Conservation (phyloP, 2,797 vertebrate genomes). For the Myripristis jacobus region DNA sequence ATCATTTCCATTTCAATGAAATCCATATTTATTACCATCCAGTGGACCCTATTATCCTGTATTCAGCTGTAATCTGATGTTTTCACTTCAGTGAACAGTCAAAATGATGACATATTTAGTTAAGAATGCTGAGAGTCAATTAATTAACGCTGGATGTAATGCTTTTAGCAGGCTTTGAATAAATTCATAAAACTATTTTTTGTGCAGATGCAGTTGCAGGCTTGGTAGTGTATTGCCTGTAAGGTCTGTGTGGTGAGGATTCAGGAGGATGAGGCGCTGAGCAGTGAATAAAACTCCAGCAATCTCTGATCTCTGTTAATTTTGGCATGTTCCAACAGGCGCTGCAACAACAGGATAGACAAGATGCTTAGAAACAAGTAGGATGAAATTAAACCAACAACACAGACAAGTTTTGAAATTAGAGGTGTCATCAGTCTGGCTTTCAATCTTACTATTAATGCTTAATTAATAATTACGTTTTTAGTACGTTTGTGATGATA, state of each 20-base stretch:
- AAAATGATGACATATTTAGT: constrained; percentile 8
- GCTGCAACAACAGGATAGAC: constrained; percentile 63
- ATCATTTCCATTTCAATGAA: background rate
- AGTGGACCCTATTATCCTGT: too few species aligned
- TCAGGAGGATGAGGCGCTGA: constrained; percentile 79
- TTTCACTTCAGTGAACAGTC: constrained; percentile 2
- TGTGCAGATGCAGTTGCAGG: background rate
- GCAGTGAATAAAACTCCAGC: constrained; percentile 86
- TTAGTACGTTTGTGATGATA: too few species aligned
- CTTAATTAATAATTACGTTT: too few species aligned
- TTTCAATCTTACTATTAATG: background rate
- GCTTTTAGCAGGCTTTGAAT: background rate
- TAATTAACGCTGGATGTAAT: background rate
- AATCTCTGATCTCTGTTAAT: constrained; percentile 84
- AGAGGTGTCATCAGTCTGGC: too few species aligned
- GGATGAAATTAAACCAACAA: background rate
- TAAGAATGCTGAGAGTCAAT: background rate
- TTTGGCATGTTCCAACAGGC: constrained; percentile 89
- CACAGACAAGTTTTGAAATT: background rate
- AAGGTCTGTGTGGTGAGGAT: too few species aligned
- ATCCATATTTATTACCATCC: background rate
- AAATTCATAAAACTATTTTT: constrained; percentile 17
- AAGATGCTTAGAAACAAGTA: background rate
- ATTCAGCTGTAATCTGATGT: too few species aligned
- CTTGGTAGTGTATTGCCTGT: background rate